Evolutionary conservation across 2,113 vertebrate species (phyloP).

Genomic region (Trichechus manatus): DNA sequence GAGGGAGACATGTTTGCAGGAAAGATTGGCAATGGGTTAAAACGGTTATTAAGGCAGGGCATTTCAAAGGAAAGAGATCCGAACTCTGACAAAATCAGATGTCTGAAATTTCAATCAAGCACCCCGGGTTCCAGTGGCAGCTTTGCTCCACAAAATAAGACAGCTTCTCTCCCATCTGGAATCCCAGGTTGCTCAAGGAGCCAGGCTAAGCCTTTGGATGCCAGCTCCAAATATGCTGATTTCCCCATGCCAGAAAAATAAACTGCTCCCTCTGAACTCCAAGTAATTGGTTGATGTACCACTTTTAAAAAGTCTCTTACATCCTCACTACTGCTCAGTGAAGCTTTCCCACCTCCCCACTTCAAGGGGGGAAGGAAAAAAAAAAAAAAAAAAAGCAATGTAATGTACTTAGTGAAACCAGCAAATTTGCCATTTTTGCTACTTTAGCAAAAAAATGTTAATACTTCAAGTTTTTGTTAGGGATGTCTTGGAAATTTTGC

Average conservation of each 20-base stretch:
- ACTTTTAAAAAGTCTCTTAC: conserved; percentile 74
- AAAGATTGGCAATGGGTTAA: conserved; percentile 88
- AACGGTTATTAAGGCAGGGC: conserved; percentile 86
- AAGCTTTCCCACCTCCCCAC: conserved; percentile 70
- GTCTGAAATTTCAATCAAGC: conserved; percentile 89
- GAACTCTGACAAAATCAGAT: conserved; percentile 90
- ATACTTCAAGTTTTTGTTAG: conserved; percentile 85
- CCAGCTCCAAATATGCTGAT: conserved; percentile 71
- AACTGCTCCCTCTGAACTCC: conserved; percentile 77
- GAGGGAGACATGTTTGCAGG: conserved; percentile 68
- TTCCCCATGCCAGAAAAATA: conserved; percentile 70
- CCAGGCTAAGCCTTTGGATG: conserved; percentile 76
- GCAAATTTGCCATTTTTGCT: conserved; percentile 85
- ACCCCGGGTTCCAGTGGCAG: conserved; percentile 85
- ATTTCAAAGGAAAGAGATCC: conserved; percentile 85
- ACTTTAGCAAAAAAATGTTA: conserved; percentile 82
- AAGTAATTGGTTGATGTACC: conserved; percentile 65
- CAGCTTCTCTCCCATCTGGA: conserved; percentile 87
- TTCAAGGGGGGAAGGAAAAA: background rate
- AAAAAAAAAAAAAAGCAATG: background rate
- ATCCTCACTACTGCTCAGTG: conserved; percentile 59
- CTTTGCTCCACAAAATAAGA: conserved; percentile 85
- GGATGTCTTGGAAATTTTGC: conserved; percentile 79
- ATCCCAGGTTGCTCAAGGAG: conserved; percentile 79
- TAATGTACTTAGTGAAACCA: conserved; percentile 66